Base-by-base conservation (phyloP, 2,113 vertebrate species). In the Gallinago jamesoni region DNA sequence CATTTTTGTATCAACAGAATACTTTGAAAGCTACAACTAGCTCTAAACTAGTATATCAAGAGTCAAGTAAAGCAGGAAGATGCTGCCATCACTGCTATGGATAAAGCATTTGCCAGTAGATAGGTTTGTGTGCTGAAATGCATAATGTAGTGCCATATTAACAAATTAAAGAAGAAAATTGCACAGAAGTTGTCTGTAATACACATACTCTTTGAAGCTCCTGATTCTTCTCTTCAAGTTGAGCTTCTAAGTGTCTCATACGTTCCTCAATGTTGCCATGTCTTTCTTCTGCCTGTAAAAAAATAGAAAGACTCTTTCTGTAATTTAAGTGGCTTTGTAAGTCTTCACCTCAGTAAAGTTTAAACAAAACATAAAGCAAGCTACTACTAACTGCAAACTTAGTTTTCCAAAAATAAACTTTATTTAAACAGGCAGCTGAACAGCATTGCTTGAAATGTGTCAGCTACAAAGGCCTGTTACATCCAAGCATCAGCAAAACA, bases 151-250 rank as follows among this genome's bases (percentile, higher is more conserved):
- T 1, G 2, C 12, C 67, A 24, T 10, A 23, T 4, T 50, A 47
- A 84, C 13, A 90, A 91, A 79, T 43, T 37, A 66, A 50, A 78
- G 55, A 56, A 43, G 22, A 57, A 53, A 87, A 87, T n/a, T 25
- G 22, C 47, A 52, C 23, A 76, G 55, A 94, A 91, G 43, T 16
- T 30, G 19, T 70, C 77, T 70, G 79, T 21, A 68, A 78, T 91
- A 52, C 52, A 98, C 98, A 73, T 98, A 99, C 99, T 98, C 99
- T 98, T 79, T 99, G 98, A 97, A 99, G 99, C 97, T 99, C 99
- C 97, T 99, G 99, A 97, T 99, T 99, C 97, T 99, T 99, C 97
- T 99, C 99, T 98, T 99, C 99, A 95, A 99, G 98, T 97, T 99
- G 99, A 93, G 99, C 98, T 97, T 99, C 99, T 93, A 99, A 98